Evolutionary conservation across 2,113 vertebrate genomes (phyloP), one percentile per base, ranked within the genome.

Genomic region (Lutjanus erythropterus): DNA sequence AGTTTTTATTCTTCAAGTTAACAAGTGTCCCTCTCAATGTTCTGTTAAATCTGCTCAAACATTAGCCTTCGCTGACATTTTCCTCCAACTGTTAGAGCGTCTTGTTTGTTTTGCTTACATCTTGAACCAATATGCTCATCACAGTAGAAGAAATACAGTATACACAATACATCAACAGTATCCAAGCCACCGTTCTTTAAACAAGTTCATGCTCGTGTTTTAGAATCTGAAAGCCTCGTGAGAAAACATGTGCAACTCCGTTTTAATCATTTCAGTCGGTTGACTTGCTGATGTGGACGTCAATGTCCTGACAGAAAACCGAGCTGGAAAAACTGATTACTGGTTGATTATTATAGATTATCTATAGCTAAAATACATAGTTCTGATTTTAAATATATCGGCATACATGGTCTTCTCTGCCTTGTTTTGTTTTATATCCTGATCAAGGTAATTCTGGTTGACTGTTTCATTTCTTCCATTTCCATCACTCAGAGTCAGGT

Each of bases 401-500:
- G 42, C 42, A n/a, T 8, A 25, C 27, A 10, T 23, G 16, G 10
- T 59, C 50, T 41, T 74, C 29, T 52, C 19, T 50, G 9, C 5
- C n/a, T 37, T 41, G 2, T 49, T 52, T 53, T 81, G 9, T 23
- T 71, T 67, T 41, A 50, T 56, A 53, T 53, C 42, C 37, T 66
- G 72, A 86, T 85, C 60, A 80, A 49, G 37, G 42, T 49, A 18
- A 67, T 49, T 71, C 62, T 77, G 11, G 29, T 46, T 53, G 58
- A 18, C 39, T 81, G 41, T 71, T 84, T 44, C 41, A 21, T 47
- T 62, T 82, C 39, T 29, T 59, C 53, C 25, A 59, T 56, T 37
- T 8, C 27, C 59, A 56, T 73, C 60, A 6, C 66, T 61, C 46
- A 55, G 5, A 86, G 67, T 59, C 74, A 71, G 62, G 69, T 88